Percentiles rank a stretch among this genome's conserved stretches.
Conservation (phyloP, 2,888 invertebrate genomes). For the Hermodice carunculata region DNA sequence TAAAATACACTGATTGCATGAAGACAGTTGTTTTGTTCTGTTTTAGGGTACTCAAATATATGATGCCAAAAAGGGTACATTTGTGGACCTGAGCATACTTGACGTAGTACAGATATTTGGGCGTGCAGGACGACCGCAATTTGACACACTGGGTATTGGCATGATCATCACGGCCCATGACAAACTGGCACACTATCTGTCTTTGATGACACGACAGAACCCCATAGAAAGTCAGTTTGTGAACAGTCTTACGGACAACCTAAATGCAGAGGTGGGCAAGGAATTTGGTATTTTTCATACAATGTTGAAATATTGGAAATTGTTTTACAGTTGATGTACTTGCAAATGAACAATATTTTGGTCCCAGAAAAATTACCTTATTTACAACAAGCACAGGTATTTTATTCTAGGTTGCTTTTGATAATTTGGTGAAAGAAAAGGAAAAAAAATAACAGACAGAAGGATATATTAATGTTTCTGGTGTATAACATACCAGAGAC, state of each 20-base stretch:
- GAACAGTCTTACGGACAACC: conserved; percentile 90
- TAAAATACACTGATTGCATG: too few species aligned
- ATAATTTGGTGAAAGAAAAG: too few species aligned
- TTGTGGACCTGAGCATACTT: conserved; percentile 94
- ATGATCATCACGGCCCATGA: conserved; percentile 94
- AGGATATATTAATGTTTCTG: too few species aligned
- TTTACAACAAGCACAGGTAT: too few species aligned
- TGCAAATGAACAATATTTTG: too few species aligned
- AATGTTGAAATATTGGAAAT: neutral
- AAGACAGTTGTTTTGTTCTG: conserved; percentile 9
- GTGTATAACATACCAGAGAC: too few species aligned
- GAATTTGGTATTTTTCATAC: neutral
- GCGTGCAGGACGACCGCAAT: conserved; percentile 97
- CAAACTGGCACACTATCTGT: conserved; percentile 93
- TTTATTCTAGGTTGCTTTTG: too few species aligned
- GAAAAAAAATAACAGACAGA: too few species aligned
- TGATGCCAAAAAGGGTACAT: conserved; percentile 93
- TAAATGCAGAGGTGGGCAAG: conserved; percentile 92
- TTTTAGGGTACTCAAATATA: conserved; percentile 95
- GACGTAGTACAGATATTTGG: conserved; percentile 95
- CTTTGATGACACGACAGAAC: conserved; percentile 93
- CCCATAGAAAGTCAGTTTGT: conserved; percentile 99
- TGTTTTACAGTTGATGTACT: neutral
- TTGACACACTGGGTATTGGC: conserved; percentile 91
- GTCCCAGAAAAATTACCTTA: too few species aligned